Percentiles rank a stretch among this genome's conserved stretches.
Conservation (phyloP, 1,140 invertebrate genomes). For the Bombus superbus region DNA sequence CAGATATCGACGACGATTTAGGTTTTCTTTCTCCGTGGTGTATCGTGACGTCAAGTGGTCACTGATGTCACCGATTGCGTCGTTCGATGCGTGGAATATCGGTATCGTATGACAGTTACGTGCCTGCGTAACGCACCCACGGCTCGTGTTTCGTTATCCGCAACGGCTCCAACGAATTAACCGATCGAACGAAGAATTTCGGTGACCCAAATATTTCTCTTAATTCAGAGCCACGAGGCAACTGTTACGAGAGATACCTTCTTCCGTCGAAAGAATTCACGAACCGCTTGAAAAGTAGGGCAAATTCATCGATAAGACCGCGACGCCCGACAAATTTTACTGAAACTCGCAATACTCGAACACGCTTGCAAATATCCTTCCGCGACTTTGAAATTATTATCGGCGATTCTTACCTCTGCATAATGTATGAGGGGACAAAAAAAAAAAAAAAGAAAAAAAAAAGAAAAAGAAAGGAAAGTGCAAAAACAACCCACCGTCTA, state of each 20-base stretch:
- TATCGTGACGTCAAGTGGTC: slow-evolving; percentile 39
- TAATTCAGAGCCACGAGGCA: neutral
- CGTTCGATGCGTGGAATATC: slow-evolving; percentile 24
- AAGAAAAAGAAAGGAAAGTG: too few species aligned
- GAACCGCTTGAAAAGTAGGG: too few species aligned
- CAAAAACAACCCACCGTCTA: too few species aligned
- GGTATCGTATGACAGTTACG: slow-evolving; percentile 28
- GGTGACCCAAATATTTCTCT: neutral
- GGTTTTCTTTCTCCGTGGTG: too few species aligned
- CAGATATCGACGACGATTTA: too few species aligned
- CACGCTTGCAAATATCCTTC: neutral
- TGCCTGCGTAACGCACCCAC: neutral
- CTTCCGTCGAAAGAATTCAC: too few species aligned
- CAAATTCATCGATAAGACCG: neutral
- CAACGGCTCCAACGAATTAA: neutral
- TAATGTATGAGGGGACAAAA: too few species aligned
- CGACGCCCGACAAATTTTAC: too few species aligned
- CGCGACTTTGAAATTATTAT: neutral
- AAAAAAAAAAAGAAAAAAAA: too few species aligned
- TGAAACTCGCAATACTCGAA: too few species aligned
- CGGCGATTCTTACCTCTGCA: neutral
- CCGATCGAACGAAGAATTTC: neutral
- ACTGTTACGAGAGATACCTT: too few species aligned
- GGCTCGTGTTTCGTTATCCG: neutral
- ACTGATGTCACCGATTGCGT: slow-evolving; percentile 58